Evolutionary conservation across 2,113 vertebrate genomes (phyloP).

Genomic region (Erythrocercus mccallii): DNA sequence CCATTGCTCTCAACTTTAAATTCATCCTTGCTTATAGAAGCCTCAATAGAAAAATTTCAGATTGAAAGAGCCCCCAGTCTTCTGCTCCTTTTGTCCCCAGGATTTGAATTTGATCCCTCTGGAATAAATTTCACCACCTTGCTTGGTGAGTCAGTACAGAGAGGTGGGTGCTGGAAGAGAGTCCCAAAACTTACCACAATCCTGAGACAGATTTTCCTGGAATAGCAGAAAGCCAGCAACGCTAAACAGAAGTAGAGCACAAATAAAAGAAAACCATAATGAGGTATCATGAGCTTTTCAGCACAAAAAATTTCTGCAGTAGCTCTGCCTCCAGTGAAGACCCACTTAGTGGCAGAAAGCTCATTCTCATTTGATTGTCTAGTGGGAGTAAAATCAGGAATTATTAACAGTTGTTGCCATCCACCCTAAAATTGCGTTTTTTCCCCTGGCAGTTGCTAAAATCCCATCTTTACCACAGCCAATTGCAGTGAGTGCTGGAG

Average conservation of each 20-base stretch:
- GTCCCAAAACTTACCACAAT: not conserved
- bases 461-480: constrained; percentile 11
- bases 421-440: not conserved
- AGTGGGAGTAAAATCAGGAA: constrained; percentile 20
- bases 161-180: not conserved
- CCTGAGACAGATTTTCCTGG: not conserved
- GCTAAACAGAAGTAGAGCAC: not conserved
- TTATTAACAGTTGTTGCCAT: constrained; percentile 37
- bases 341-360: not conserved
- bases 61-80: not conserved
- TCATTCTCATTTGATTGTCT: constrained; percentile 15
- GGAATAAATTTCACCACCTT: not conserved
- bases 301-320: not conserved
- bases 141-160: not conserved
- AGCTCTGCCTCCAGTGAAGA: not conserved
- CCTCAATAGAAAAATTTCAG: not conserved
- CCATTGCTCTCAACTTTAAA: constrained; percentile 8
- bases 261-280: not conserved
- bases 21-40: not conserved
- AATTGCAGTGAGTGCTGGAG: not conserved
- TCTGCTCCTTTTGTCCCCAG: not conserved
- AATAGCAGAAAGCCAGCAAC: not conserved
- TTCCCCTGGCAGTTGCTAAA: constrained; percentile 28
- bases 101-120: not conserved
- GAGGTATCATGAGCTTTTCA: not conserved